phyloP scores from a whole-genome alignment of 2,888 invertebrate species.

The Leptarthrus brevirostris region DNA sequence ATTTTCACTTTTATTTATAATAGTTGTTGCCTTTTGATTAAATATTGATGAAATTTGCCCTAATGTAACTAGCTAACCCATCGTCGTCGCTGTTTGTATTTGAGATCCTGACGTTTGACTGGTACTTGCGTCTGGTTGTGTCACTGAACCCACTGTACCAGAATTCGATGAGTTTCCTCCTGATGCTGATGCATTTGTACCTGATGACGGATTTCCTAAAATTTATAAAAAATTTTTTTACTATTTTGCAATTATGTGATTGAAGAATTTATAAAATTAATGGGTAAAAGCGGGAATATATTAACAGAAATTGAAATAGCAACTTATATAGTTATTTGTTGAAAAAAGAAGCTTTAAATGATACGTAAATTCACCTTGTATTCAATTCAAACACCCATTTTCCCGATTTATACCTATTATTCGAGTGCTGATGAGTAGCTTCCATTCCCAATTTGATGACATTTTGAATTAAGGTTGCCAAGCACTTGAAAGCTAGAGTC shows the following conservation, averaged over 20 bases:
- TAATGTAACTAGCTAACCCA: slow-evolving; percentile 62
- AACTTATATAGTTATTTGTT: too few species aligned
- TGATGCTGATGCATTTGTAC: slow-evolving; percentile 54
- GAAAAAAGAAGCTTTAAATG: too few species aligned
- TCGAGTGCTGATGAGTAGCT: too few species aligned
- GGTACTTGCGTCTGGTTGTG: slow-evolving; percentile 55
- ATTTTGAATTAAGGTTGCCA: too few species aligned
- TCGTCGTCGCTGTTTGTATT: slow-evolving; percentile 62
- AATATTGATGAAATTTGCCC: slow-evolving; percentile 47
- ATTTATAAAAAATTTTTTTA: not conserved
- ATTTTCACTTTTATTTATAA: slow-evolving; percentile 4
- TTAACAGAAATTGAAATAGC: too few species aligned
- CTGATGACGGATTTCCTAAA: slow-evolving; percentile 56
- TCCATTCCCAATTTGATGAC: too few species aligned
- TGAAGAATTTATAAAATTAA: too few species aligned
- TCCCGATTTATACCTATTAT: too few species aligned
- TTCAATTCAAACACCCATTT: too few species aligned
- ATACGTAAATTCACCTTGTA: too few species aligned
- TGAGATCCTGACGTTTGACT: slow-evolving; percentile 51
- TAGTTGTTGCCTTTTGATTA: slow-evolving; percentile 39
- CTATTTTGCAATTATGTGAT: not conserved
- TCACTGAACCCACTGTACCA: slow-evolving; percentile 53
- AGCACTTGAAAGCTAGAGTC: too few species aligned
- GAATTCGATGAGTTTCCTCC: slow-evolving; percentile 48
- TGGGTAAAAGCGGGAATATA: too few species aligned